phyloP scores from a whole-genome alignment of 1,140 invertebrate species.

The Drosophila bocki region DNA sequence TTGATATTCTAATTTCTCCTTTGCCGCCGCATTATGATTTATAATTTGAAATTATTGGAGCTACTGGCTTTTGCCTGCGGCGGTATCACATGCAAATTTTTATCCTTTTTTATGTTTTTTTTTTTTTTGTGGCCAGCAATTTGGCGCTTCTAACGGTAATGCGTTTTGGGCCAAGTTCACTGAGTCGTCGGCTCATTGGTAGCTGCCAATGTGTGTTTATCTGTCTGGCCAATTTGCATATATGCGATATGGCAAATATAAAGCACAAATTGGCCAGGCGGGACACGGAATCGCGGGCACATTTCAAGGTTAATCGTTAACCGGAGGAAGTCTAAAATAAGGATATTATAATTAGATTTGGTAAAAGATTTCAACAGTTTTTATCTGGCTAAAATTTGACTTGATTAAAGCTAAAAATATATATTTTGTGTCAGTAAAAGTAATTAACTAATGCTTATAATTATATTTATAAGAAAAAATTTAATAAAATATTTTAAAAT shows the following conservation, averaged over 20 bases:
- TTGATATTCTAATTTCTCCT: slow-evolving; percentile 70
- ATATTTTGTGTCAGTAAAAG: too few species aligned
- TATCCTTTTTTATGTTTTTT: slow-evolving; percentile 10
- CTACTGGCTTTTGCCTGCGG: slow-evolving; percentile 69
- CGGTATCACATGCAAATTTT: slow-evolving; percentile 61
- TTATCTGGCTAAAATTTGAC: background rate
- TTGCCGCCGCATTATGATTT: slow-evolving; percentile 68
- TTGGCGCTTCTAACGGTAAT: slow-evolving; percentile 71
- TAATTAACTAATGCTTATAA: background rate
- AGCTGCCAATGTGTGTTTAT: slow-evolving; percentile 68
- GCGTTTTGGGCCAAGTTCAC: slow-evolving; percentile 45
- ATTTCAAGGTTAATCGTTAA: slow-evolving; percentile 59
- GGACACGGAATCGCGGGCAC: slow-evolving; percentile 30
- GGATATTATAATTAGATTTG: background rate
- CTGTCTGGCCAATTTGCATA: slow-evolving; percentile 79
- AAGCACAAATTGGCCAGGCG: slow-evolving; percentile 15
- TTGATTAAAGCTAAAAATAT: too few species aligned
- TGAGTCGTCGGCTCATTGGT: slow-evolving; percentile 31
- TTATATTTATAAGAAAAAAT: too few species aligned
- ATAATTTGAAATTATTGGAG: slow-evolving; percentile 78
- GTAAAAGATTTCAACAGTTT: background rate
- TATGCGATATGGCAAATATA: slow-evolving; percentile 61
- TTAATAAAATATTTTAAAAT: too few species aligned
- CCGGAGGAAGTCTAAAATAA: background rate
- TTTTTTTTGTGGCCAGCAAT: slow-evolving; percentile 35